These are phyloP conservation scores for Sciurus niger DNA, from an alignment of 2,113 vertebrate genomes.

Conservation along the genomic window DNA sequence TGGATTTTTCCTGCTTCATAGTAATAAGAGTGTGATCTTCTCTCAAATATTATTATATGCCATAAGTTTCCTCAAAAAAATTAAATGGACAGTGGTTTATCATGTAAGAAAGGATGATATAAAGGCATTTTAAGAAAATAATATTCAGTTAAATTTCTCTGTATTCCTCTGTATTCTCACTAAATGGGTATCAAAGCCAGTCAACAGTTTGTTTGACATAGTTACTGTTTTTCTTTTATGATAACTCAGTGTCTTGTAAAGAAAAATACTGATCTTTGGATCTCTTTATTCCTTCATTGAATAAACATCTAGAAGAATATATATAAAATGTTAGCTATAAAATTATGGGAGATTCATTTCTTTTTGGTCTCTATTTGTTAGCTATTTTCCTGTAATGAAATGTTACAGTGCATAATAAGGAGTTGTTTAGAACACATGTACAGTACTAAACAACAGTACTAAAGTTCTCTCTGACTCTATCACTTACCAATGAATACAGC, in stretches of 20 bases:
- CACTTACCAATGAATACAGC: background rate
- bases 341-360: conserved; percentile 16
- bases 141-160: conserved; percentile 8
- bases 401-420: conserved; percentile 18
- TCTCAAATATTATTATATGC: background rate
- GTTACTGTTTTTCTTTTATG: background rate
- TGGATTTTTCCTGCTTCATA: background rate
- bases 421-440: background rate
- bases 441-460: background rate
- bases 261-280: conserved; percentile 36
- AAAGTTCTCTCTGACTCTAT: conserved; percentile 26
- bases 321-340: background rate
- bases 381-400: conserved; percentile 52
- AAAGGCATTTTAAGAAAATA: background rate
- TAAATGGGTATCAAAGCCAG: background rate
- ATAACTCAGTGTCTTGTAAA: background rate
- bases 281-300: background rate
- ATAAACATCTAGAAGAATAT: background rate
- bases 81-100: background rate
- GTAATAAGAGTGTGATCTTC: background rate
- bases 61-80: background rate
- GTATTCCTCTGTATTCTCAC: background rate
- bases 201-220: conserved; percentile 16
- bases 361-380: background rate
- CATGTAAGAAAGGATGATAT: conserved; percentile 6